A percentile compares a stretch with the other conserved stretches of the same genome.
Conservation (phyloP, 2,888 invertebrate genomes). For the Chrysomela aeneicollis region DNA sequence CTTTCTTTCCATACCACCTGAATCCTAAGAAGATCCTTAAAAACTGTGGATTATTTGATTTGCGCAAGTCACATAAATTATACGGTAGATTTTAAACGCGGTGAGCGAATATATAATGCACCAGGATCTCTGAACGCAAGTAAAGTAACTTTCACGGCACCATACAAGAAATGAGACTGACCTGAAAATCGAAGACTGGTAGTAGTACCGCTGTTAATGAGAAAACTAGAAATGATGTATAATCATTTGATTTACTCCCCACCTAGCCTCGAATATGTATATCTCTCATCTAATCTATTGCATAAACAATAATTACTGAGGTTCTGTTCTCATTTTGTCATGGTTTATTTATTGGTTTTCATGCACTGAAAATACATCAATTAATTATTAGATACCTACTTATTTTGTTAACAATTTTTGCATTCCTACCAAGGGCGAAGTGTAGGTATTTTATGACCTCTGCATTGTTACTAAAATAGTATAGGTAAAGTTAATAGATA, state of each 20-base stretch:
- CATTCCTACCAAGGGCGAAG: no score
- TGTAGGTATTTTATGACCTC: no score
- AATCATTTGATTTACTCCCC: background rate
- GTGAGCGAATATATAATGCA: background rate
- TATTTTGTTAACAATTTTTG: no score
- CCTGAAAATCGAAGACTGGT: background rate
- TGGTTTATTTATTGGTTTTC: background rate
- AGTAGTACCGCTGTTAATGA: background rate
- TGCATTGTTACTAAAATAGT: no score
- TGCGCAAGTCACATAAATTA: background rate
- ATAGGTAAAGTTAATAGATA: no score
- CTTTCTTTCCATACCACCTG: background rate
- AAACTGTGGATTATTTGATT: background rate
- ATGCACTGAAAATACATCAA: background rate
- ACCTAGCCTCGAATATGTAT: background rate
- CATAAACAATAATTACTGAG: background rate
- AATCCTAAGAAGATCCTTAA: no score
- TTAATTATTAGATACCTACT: no score
- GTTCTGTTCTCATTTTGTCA: background rate
- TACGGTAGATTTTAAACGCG: background rate
- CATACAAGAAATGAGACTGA: background rate
- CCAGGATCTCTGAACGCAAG: background rate
- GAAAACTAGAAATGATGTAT: background rate
- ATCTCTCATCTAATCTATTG: background rate
- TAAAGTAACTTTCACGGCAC: background rate